Evolutionary conservation across 2,888 invertebrate species (phyloP).

Genomic region (Ceramica pisi): DNA sequence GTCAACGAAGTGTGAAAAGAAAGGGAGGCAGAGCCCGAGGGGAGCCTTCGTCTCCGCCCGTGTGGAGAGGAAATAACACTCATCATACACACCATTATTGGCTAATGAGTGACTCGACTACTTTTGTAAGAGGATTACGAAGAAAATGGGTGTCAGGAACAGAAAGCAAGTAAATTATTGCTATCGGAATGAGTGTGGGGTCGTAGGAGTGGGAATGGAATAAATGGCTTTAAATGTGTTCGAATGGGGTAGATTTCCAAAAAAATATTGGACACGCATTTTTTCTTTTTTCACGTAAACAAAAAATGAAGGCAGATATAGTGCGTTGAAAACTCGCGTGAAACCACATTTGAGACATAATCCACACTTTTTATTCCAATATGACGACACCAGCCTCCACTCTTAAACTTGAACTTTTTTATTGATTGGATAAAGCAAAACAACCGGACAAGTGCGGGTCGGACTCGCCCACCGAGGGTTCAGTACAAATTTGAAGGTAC

Average conservation of each 20-base stretch:
- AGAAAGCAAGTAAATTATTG: conserved; percentile 37
- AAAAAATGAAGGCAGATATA: too few species aligned
- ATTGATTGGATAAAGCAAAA: too few species aligned
- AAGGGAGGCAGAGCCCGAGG: conserved; percentile 17
- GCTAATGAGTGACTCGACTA: conserved; percentile 57
- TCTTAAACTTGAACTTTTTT: too few species aligned
- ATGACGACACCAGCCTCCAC: too few species aligned
- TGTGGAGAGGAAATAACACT: conserved; percentile 37
- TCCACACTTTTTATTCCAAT: too few species aligned
- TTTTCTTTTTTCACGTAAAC: too few species aligned
- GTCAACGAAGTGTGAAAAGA: conserved; percentile 54
- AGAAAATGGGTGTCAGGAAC: conserved; percentile 36
- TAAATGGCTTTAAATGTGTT: conserved; percentile 5
- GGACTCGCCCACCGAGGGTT: too few species aligned
- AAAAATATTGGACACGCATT: too few species aligned
- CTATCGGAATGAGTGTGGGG: conserved; percentile 11
- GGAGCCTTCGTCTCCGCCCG: conserved; percentile 7
- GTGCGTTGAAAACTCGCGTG: too few species aligned
- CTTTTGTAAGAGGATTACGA: conserved; percentile 45
- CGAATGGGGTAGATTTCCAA: background rate
- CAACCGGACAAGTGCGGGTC: too few species aligned
- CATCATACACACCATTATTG: conserved; percentile 53
- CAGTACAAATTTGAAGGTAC: too few species aligned
- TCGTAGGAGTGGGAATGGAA: background rate
- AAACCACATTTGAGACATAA: too few species aligned